Conservation (phyloP, 2,888 invertebrate genomes). For the Spicauda simplicius region DNA sequence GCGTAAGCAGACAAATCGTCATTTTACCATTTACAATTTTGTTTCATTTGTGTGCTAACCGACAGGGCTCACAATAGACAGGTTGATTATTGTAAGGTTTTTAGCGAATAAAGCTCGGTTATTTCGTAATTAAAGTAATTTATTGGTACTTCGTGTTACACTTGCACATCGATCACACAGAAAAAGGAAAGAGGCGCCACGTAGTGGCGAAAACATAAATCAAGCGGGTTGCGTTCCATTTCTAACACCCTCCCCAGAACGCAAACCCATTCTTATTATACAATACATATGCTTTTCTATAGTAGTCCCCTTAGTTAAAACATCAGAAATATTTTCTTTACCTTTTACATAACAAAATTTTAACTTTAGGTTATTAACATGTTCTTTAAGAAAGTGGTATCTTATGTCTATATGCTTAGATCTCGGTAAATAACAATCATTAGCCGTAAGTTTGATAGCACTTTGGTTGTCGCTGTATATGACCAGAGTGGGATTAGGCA, state of each 20-base stretch:
- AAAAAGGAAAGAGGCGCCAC: too few relatives aligned
- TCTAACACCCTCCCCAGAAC: neutral
- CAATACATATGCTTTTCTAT: neutral
- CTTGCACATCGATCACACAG: too few relatives aligned
- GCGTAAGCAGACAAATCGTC: too few relatives aligned
- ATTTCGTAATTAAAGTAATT: too few relatives aligned
- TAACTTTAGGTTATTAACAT: neutral
- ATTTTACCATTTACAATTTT: too few relatives aligned
- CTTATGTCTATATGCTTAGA: constrained; percentile 41
- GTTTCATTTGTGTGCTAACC: too few relatives aligned
- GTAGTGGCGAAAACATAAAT: too few relatives aligned
- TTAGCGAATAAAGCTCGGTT: too few relatives aligned
- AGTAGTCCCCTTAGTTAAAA: neutral
- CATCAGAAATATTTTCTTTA: neutral
- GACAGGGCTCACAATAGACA: too few relatives aligned
- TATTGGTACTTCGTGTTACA: too few relatives aligned
- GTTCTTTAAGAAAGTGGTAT: constrained; percentile 1
- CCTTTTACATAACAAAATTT: constrained; percentile 1
- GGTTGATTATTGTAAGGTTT: too few relatives aligned
- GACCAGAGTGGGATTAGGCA: neutral
- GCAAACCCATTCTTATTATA: neutral
- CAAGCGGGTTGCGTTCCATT: neutral
- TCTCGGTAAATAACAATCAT: constrained; percentile 44
- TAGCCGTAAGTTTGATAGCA: constrained; percentile 40
- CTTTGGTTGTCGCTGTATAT: constrained; percentile 28